Base-by-base conservation (phyloP, 2,888 invertebrate species). In the Cloeon dipterum region DNA sequence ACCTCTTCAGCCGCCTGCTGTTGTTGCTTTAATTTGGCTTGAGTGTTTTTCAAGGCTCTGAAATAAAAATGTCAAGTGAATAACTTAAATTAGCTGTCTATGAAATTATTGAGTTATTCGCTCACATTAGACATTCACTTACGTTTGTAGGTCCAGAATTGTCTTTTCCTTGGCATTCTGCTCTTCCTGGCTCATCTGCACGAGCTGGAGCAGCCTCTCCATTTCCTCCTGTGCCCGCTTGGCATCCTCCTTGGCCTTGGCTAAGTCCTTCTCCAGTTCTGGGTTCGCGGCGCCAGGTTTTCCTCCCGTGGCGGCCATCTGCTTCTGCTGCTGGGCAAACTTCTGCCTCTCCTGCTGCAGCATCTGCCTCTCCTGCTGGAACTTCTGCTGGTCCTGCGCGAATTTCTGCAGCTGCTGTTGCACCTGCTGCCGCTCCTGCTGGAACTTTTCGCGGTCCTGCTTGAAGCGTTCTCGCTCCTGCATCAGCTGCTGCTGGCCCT, bases 171-270 rank as follows among this genome's bases (percentile, higher is more conserved):
- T 88, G 49, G 77, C 68, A 52, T 86, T 85, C 57, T 86, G 86
- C 54, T 88, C 86, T 53, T 88, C 88, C 52, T 88, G 88, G 47
- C 82, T 81, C 81, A 86, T 86, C 61, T 86, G 83, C 51, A 89
- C 79, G 44, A 88, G 64, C 54, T 86, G 81, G 49, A 89, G 61
- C 46, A 89, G 61, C 47, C 86, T 63, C 56, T 88, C 86, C 49
- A 83, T 82, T 61, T 88, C 88, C n/a, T 77, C 67, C 37, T 82
- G 70, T 41, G 82, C 74, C 48, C 81, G 67, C 53, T 74, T 70
- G 32, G 79, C 69, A 55, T 86, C 86, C 51, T 83, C 82, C 51
- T 74, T 75, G 43, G 76, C 70, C 51, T 71, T 70, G 42, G 72
- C 68, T 46, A 74, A 55, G 46, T 76, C 73, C 46, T 55, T 57